phyloP scores from a whole-genome alignment of 2,113 vertebrate genomes.

The Cheilinus undulatus region DNA sequence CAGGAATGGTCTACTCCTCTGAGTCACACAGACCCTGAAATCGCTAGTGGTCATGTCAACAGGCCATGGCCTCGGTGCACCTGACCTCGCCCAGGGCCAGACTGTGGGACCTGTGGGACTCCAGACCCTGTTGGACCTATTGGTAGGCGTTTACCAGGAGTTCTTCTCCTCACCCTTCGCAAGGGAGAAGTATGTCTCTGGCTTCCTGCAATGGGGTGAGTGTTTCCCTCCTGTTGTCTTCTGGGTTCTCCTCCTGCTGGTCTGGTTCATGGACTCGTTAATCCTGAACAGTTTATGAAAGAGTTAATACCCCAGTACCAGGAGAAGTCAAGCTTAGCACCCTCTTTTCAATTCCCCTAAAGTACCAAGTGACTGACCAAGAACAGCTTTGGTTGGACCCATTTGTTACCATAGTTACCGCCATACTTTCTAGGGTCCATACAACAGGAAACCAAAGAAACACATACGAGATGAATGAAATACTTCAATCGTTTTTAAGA shows the following conservation, averaged over 20 bases:
- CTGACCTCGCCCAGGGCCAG: conserved; percentile 64
- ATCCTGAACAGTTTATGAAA: too few relatives aligned
- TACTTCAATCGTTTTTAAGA: too few relatives aligned
- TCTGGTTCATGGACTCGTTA: not conserved
- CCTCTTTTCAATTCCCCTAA: too few relatives aligned
- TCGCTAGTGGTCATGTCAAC: conserved; percentile 65
- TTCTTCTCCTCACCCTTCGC: conserved; percentile 81
- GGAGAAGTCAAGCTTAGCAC: too few relatives aligned
- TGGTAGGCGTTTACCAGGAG: conserved; percentile 89
- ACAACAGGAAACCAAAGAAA: too few relatives aligned
- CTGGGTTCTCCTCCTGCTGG: not conserved
- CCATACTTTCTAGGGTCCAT: too few relatives aligned
- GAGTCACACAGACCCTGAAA: conserved; percentile 23
- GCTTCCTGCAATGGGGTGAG: conserved; percentile 91
- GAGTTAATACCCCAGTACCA: too few relatives aligned
- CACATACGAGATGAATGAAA: too few relatives aligned
- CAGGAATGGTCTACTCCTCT: conserved; percentile 28
- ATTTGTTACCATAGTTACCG: too few relatives aligned
- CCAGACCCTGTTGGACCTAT: conserved; percentile 88
- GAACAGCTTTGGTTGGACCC: too few relatives aligned
- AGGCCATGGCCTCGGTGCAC: conserved; percentile 44
- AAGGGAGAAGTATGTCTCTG: conserved; percentile 84
- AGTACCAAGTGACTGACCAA: too few relatives aligned
- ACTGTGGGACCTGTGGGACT: conserved; percentile 79
- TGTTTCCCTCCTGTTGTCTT: conserved; percentile 39